phyloP scores from a whole-genome alignment of 1,140 invertebrate genomes.

The Caenorhabditis brenneri region DNA sequence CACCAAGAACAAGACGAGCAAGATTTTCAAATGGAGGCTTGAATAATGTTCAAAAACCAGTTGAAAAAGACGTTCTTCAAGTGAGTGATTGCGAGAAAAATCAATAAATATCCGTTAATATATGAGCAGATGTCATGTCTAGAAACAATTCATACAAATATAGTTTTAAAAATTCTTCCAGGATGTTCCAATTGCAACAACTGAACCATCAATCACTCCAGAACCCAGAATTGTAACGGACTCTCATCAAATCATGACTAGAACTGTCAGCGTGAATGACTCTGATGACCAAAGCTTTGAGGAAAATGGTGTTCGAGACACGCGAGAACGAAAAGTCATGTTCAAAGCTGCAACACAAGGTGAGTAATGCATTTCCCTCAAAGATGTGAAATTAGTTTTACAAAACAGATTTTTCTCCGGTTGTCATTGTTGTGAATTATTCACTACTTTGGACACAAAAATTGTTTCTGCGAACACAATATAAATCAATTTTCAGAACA shows the following conservation, averaged over 20 bases:
- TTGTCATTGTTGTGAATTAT: no score
- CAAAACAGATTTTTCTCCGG: no score
- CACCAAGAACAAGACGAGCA: conserved; percentile 30
- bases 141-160: background rate
- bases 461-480: no score
- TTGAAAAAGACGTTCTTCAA: background rate
- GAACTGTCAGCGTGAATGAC: conserved; percentile 6
- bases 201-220: background rate
- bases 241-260: background rate
- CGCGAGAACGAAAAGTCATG: conserved; percentile 7
- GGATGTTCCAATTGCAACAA: background rate
- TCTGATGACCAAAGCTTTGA: conserved; percentile 1
- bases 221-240: background rate
- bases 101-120: no score
- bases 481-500: conserved; percentile 26
- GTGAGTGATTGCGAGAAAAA: background rate
- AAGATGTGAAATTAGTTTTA: no score
- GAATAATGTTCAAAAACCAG: background rate
- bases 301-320: background rate
- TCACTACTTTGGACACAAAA: no score
- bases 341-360: conserved; percentile 21
- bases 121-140: no score
- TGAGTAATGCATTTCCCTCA: background rate
- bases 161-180: background rate
- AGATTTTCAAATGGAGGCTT: background rate